Evolutionary conservation across 2,888 invertebrate species (phyloP).

Genomic region (Agelastica alni): DNA sequence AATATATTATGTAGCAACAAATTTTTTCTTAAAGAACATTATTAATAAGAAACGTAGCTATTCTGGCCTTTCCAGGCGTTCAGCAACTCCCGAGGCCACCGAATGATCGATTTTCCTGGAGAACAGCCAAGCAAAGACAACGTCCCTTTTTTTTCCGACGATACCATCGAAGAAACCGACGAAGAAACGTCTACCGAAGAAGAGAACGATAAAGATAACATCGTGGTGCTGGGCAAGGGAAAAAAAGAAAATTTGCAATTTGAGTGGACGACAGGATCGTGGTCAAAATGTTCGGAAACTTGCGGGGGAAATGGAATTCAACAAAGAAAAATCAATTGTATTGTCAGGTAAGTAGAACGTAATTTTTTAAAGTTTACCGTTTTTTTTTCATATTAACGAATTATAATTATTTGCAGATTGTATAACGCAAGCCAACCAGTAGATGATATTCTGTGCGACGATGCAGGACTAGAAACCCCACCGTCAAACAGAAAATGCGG

Average conservation of each 20-base stretch:
- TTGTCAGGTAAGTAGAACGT: slow-evolving; percentile 57
- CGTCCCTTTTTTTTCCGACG: slow-evolving; percentile 14
- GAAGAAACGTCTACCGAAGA: slow-evolving; percentile 6
- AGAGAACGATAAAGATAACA: slow-evolving; percentile 41
- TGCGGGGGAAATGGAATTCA: slow-evolving; percentile 79
- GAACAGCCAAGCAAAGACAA: slow-evolving; percentile 36
- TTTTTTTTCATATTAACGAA: not conserved
- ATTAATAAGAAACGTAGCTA: slow-evolving; percentile 66
- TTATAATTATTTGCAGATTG: slow-evolving; percentile 43
- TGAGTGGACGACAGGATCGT: slow-evolving; percentile 80
- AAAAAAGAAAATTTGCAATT: slow-evolving; percentile 63
- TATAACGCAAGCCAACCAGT: slow-evolving; percentile 64
- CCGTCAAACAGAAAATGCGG: slow-evolving; percentile 69
- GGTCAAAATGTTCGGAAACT: slow-evolving; percentile 84
- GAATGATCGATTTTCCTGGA: slow-evolving; percentile 62
- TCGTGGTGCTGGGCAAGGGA: slow-evolving; percentile 54
- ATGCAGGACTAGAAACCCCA: slow-evolving; percentile 69
- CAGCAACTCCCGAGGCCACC: slow-evolving; percentile 72
- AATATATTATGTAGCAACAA: too few species aligned
- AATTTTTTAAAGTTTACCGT: not conserved
- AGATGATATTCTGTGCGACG: slow-evolving; percentile 69
- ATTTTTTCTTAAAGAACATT: slow-evolving; percentile 29
- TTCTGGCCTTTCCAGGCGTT: slow-evolving; percentile 83
- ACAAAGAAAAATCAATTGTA: slow-evolving; percentile 73
- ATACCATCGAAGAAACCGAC: slow-evolving; percentile 10